Percentiles rank a stretch among this genome's conserved stretches.
These are phyloP conservation scores for Mycetomoellerius zeteki DNA, from an alignment of 1,140 invertebrate genomes.

Conservation along the genomic window DNA sequence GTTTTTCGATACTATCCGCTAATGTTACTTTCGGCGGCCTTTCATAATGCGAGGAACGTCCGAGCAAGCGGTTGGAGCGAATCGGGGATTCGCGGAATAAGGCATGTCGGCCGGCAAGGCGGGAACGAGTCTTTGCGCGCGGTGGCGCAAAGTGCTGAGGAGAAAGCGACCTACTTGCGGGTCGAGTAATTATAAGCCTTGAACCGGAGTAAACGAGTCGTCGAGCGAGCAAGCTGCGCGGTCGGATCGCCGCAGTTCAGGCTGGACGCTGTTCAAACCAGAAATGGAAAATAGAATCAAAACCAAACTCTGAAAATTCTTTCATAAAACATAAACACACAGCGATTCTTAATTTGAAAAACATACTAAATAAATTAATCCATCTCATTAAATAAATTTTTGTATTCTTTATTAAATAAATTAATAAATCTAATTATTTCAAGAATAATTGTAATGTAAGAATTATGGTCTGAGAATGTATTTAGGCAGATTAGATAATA, in stretches of 20 bases:
- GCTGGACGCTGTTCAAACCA: background rate
- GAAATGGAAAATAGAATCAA: constrained; percentile 27
- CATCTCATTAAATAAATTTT: no score
- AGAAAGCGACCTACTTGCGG: constrained; percentile 85
- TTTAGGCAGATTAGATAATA: background rate
- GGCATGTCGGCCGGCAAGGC: constrained; percentile 49
- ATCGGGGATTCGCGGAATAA: constrained; percentile 63
- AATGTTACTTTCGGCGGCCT: background rate
- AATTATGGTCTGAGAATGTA: background rate
- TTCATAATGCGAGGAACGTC: constrained; percentile 33
- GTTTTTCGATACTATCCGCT: background rate
- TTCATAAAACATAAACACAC: background rate
- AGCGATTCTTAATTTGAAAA: background rate
- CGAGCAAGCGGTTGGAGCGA: constrained; percentile 14
- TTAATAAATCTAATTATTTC: background rate
- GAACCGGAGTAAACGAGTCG: constrained; percentile 83
- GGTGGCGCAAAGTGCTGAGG: constrained; percentile 82
- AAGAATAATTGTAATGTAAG: background rate
- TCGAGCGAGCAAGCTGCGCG: constrained; percentile 64
- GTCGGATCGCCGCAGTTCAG: constrained; percentile 27
- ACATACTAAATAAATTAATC: background rate
- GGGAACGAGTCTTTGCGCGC: constrained; percentile 72
- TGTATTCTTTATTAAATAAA: no score
- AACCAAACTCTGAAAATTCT: background rate
- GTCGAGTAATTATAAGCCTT: constrained; percentile 85